phyloP scores from a whole-genome alignment of 2,113 vertebrate genomes.

The Hemiscyllium ocellatum region DNA sequence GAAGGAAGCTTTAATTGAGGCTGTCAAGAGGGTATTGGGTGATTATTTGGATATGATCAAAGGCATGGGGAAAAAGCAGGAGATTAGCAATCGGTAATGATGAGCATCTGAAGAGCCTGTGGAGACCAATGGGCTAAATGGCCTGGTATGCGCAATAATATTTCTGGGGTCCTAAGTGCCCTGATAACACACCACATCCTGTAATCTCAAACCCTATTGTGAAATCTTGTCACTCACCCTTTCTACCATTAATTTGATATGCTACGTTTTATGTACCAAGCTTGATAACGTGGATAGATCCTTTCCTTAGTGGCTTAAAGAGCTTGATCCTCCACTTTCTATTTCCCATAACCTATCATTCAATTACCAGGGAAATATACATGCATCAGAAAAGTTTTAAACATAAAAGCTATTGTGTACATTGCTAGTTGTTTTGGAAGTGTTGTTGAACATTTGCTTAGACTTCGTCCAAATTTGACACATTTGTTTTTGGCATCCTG shows the following conservation, averaged over 20 bases:
- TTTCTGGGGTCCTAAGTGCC: neutral
- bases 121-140: too few species aligned
- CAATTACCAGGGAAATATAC: neutral
- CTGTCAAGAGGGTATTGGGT: too few species aligned
- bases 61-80: too few species aligned
- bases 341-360: too few species aligned
- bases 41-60: too few species aligned
- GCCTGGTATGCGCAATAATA: too few species aligned
- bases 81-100: too few species aligned
- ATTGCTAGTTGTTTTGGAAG: neutral
- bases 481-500: neutral
- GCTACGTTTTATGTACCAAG: neutral
- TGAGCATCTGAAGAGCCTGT: too few species aligned
- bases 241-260: neutral
- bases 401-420: neutral
- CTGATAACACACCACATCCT: neutral
- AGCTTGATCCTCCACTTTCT: neutral
- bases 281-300: neutral
- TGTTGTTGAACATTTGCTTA: neutral
- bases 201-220: neutral
- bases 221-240: neutral
- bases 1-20: too few species aligned
- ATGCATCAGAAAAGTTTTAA: neutral
- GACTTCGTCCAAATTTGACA: neutral
- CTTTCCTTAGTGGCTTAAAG: neutral